A percentile compares a stretch with the other conserved stretches of the same genome.
Evolutionary conservation across 2,113 vertebrate genomes (phyloP).

Genomic region (Sinocyclocheilus grahami): DNA sequence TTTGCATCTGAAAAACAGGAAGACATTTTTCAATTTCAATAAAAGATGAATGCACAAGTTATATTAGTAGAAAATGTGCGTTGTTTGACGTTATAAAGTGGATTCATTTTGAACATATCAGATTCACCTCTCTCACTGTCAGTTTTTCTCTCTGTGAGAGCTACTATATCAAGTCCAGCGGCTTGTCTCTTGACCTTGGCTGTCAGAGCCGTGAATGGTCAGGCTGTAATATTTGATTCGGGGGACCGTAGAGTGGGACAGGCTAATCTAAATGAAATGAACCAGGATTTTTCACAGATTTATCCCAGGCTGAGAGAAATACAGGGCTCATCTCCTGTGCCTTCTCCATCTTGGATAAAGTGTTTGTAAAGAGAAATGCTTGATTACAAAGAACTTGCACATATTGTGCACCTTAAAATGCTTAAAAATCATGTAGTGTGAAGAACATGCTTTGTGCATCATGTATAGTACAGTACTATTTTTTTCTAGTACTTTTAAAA

Average conservation of each 20-base stretch:
- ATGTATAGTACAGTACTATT: too few relatives aligned
- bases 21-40: neutral
- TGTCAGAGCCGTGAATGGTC: constrained; percentile 52
- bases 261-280: constrained; percentile 53
- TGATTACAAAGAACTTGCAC: neutral
- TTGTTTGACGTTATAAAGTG: neutral
- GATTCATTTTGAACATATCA: neutral
- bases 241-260: constrained; percentile 39
- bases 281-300: constrained; percentile 37
- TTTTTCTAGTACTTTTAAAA: too few relatives aligned
- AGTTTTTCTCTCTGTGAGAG: constrained; percentile 23
- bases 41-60: neutral
- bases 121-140: neutral
- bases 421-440: neutral
- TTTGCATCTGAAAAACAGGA: constrained; percentile 24
- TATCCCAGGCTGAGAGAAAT: constrained; percentile 26
- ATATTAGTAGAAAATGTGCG: neutral
- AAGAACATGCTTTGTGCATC: neutral
- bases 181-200: constrained; percentile 51
- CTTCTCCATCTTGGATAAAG: neutral
- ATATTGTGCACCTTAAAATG: neutral
- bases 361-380: neutral
- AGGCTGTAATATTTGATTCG: constrained; percentile 53
- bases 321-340: neutral
- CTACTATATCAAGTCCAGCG: constrained; percentile 14